Percentiles rank a stretch among this genome's conserved stretches.
Evolutionary conservation across 1,140 invertebrate species (phyloP).

Genomic region (Latrodectus geometricus): DNA sequence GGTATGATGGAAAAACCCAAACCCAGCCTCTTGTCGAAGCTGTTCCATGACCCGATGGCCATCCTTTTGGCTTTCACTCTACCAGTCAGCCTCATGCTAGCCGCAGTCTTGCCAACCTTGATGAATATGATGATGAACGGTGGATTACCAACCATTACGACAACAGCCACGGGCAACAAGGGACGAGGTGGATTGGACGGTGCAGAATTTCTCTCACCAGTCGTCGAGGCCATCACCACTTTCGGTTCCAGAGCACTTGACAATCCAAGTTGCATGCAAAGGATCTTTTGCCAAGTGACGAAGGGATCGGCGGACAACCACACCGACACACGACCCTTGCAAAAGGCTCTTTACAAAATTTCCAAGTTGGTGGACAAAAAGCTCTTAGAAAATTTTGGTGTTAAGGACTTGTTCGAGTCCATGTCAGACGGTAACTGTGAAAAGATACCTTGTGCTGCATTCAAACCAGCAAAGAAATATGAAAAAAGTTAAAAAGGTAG

Average conservation of each 20-base stretch:
- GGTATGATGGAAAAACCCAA: constrained; percentile 8
- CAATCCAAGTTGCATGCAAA: constrained; percentile 51
- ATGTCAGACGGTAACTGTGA: constrained; percentile 48
- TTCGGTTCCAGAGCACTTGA: constrained; percentile 42
- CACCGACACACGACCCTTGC: constrained; percentile 17
- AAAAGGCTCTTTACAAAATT: constrained; percentile 34
- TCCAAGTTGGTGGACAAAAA: constrained; percentile 1
- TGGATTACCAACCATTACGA: constrained; percentile 41
- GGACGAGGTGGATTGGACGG: constrained; percentile 1
- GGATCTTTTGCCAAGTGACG: constrained; percentile 51
- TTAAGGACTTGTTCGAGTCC: constrained; percentile 47
- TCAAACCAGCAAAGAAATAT: background rate
- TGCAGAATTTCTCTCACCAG: constrained; percentile 16
- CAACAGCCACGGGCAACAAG: constrained; percentile 42
- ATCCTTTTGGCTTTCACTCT: constrained; percentile 19
- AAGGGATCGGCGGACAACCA: constrained; percentile 9
- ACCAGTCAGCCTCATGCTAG: constrained; percentile 51
- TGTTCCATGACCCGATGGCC: constrained; percentile 23
- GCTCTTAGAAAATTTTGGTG: constrained; percentile 11
- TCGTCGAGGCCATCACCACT: constrained; percentile 24
- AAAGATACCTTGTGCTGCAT: constrained; percentile 23
- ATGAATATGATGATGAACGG: constrained; percentile 60
- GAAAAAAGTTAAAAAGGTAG: background rate
- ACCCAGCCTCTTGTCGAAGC: constrained; percentile 1
- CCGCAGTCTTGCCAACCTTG: constrained; percentile 51